Conservation (phyloP, 2,888 invertebrate genomes). For the Muscina levida region DNA sequence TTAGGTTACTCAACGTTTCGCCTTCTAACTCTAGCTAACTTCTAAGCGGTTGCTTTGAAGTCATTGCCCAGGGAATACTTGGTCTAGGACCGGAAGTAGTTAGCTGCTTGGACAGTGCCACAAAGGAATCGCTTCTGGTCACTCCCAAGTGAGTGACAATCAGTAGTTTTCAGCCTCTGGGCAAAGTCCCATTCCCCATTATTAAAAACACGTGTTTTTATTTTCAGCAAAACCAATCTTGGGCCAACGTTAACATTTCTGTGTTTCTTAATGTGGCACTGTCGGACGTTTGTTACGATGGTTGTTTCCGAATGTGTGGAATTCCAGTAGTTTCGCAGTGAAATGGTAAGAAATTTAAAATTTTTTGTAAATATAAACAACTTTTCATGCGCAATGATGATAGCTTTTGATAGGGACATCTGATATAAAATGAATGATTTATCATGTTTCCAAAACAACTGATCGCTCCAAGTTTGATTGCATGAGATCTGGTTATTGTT, state of each 20-base stretch:
- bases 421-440: constrained; percentile 61
- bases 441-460: constrained; percentile 42
- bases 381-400: constrained; percentile 64
- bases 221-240: neutral
- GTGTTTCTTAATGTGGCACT: neutral
- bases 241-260: neutral
- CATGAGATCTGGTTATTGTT: neutral
- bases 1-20: too few species aligned
- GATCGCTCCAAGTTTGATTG: neutral
- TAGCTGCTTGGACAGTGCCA: too few species aligned
- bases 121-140: too few species aligned
- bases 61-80: too few species aligned
- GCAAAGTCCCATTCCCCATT: too few species aligned
- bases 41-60: too few species aligned
- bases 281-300: neutral
- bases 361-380: neutral
- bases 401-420: constrained; percentile 65
- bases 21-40: too few species aligned
- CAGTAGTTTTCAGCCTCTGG: too few species aligned
- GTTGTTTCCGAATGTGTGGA: too few species aligned
- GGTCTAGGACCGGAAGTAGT: too few species aligned
- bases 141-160: too few species aligned
- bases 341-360: neutral
- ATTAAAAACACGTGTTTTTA: too few species aligned
- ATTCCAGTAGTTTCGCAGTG: neutral